Base-by-base conservation (phyloP, 1,140 invertebrate genomes). In the Frieseomelitta varia region DNA sequence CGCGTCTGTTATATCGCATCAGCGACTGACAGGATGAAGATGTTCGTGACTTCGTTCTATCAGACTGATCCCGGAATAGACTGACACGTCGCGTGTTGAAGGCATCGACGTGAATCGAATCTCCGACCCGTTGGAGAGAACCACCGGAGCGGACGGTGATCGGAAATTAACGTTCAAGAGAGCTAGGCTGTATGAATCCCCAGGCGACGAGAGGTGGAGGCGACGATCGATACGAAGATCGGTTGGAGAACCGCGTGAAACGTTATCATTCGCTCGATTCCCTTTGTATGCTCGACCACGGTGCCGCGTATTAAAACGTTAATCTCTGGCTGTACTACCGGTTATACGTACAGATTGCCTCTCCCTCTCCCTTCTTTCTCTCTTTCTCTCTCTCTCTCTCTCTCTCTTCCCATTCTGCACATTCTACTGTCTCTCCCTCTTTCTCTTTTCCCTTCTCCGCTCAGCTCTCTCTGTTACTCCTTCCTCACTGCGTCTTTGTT, bases 221-320 rank as follows among this genome's bases (percentile, higher is more conserved):
- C 19, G 39, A 39, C 27, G 55, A 58, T 30, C 77, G 19, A 21
- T 15, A 63, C 17, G 24, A 8, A 51, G 53, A 55, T 72, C 55
- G 68, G 55, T 53, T 21, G 12, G 30, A 15, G 10, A 30, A 67
- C 79, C 61, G 61, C 61, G 75, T 56, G 67, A 58, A 79, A 86
- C 76, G 67, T 88, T 88, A 92, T 92, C 90, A 47, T 27, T 34
- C 75, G 84, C 80, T 81, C 79, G 85, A 79, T 78, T 85, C 81
- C 82, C 87, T 92, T 88, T 89, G 86, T 78, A 81, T 72, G 77
- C 79, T 68, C 71, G 87, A 87, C 87, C 89, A 87, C 87, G 27
- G 81, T 80, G 88, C 84, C 80, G 87, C 85, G 82, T 92, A 93
- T 93, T 93, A 92, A 93, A 93, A 93, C 89, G 91, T 93, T 94